Conservation (phyloP, 2,797 vertebrate genomes). For the Discoglossus pictus region DNA sequence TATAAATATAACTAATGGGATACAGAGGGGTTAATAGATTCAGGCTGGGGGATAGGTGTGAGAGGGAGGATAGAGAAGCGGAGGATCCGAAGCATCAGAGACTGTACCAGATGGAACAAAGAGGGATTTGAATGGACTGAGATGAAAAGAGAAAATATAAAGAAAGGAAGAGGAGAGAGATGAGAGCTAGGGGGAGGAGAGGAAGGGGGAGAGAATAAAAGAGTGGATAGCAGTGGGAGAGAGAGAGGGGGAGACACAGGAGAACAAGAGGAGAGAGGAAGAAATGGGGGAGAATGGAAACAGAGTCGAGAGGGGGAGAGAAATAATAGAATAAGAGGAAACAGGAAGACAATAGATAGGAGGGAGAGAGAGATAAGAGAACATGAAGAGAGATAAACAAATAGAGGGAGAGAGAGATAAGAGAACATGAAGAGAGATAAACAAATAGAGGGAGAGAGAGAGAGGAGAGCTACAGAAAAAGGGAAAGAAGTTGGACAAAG, state of each 20-base stretch:
- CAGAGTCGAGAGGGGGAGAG: too few relatives aligned
- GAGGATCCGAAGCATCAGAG: conserved; percentile 12
- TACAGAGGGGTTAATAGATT: conserved; percentile 26
- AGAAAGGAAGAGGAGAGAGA: conserved; percentile 35
- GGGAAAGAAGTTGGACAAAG: too few relatives aligned
- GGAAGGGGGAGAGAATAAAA: too few relatives aligned
- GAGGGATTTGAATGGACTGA: conserved; percentile 27
- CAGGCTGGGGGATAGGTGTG: conserved; percentile 10
- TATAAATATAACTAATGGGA: not conserved
- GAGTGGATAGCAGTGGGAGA: not conserved
- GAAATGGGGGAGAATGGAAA: not conserved
- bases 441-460: too few relatives aligned
- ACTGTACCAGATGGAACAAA: conserved; percentile 24
- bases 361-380: too few relatives aligned
- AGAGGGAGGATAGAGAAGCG: not conserved
- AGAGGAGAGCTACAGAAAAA: too few relatives aligned
- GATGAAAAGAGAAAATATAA: conserved; percentile 36
- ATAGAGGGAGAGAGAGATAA: too few relatives aligned
- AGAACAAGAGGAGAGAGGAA: too few relatives aligned
- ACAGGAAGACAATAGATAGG: too few relatives aligned
- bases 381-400: too few relatives aligned
- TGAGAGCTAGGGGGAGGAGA: not conserved
- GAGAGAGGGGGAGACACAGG: not conserved
- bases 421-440: too few relatives aligned
- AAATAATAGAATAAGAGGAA: too few relatives aligned